A percentile compares a stretch with the other conserved stretches of the same genome.
phyloP scores from a whole-genome alignment of 2,113 vertebrate genomes.

The Calyptomena viridis region DNA sequence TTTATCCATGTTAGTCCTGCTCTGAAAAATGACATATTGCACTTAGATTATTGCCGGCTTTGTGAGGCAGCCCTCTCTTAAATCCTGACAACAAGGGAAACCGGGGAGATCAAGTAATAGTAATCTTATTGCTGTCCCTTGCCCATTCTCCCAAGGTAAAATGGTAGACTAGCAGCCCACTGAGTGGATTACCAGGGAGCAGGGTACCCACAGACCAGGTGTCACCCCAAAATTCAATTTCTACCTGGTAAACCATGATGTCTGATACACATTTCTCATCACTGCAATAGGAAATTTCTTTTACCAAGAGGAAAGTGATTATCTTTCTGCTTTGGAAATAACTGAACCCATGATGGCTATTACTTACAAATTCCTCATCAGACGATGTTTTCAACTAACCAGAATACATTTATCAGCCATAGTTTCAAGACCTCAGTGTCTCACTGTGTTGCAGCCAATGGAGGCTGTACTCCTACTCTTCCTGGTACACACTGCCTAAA shows the following conservation, averaged over 20 bases:
- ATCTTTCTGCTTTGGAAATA: background rate
- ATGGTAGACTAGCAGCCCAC: background rate
- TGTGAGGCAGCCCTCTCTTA: background rate
- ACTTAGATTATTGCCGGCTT: background rate
- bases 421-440: background rate
- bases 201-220: background rate
- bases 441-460: background rate
- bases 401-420: background rate
- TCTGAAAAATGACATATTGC: background rate
- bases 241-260: background rate
- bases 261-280: background rate
- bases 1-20: background rate
- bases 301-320: background rate
- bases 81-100: background rate
- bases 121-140: background rate
- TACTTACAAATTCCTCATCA: background rate
- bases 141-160: background rate
- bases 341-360: background rate
- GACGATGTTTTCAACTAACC: background rate
- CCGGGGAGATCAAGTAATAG: background rate
- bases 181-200: background rate
- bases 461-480: background rate
- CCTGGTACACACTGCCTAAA: background rate
- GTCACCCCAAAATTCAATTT: background rate
- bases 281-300: background rate